Evolutionary conservation across 2,888 invertebrate genomes (phyloP).

Genomic region (Marasmarcha lunaedactyla): DNA sequence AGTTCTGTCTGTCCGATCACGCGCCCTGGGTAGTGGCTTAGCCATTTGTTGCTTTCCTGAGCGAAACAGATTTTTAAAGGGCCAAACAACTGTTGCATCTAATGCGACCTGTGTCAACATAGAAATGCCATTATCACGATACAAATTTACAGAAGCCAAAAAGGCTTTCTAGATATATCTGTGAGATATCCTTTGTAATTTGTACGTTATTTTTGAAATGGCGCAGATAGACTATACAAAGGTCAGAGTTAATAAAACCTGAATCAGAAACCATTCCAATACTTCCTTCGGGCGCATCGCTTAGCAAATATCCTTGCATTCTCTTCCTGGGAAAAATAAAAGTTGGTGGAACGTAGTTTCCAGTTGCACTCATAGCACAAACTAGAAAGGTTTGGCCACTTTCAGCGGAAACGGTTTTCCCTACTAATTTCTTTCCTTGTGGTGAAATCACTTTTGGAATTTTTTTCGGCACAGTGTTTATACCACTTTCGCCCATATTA

Average conservation of each 20-base stretch:
- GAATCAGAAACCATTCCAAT: constrained; percentile 18
- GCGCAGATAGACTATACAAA: constrained; percentile 19
- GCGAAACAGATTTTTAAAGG: background rate
- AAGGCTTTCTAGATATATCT: constrained; percentile 16
- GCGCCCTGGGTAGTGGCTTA: constrained; percentile 6
- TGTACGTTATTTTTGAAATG: constrained; percentile 20
- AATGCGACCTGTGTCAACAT: constrained; percentile 11
- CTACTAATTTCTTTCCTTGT: constrained; percentile 20
- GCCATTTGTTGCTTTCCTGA: constrained; percentile 5
- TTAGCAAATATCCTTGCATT: constrained; percentile 15
- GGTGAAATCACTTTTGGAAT: constrained; percentile 17
- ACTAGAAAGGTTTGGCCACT: constrained; percentile 18
- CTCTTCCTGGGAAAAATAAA: constrained; percentile 21
- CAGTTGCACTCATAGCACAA: constrained; percentile 20
- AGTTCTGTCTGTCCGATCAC: constrained; percentile 4
- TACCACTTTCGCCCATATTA: constrained; percentile 8
- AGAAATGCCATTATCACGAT: constrained; percentile 9
- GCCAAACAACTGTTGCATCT: constrained; percentile 5
- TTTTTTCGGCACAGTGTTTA: constrained; percentile 21
- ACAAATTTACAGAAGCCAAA: constrained; percentile 11
- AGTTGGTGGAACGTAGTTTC: constrained; percentile 23
- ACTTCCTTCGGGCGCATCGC: constrained; percentile 20
- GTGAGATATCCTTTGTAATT: constrained; percentile 18
- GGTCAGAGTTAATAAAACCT: constrained; percentile 20
- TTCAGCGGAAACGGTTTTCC: constrained; percentile 18